Base-by-base conservation (phyloP, 1,140 invertebrate genomes). In the Chionoecetes opilio region DNA sequence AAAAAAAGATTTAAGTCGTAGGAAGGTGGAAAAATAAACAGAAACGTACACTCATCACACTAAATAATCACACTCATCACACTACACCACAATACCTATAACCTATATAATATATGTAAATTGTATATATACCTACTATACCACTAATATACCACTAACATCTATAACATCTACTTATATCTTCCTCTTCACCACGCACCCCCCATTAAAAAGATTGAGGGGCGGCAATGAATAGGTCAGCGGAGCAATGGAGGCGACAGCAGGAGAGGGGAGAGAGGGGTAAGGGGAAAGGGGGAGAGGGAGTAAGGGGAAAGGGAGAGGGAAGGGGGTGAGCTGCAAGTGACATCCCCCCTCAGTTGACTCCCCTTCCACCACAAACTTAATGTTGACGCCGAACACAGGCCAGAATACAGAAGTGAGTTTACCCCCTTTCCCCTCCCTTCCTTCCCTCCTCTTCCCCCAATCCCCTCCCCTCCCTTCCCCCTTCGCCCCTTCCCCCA, bases 331-430 rank as follows among this genome's bases (percentile, higher is more conserved):
- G 63, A 21, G 21, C 63, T n/a, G n/a, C 63, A n/a, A 75, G 63
- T 75, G 63, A 75, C 63, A 75, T 75, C 63, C 63, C n/a, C 63
- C 63, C n/a, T 26, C 6, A 5, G 21, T 26, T n/a, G 63, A 5
- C n/a, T 26, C n/a, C 63, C 63, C 63, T 75, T n/a, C 21, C 63
- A 75, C 63, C 63, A 75, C 63, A 75, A 75, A 75, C 63, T 75
- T 75, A 75, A 75, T 75, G 63, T 75, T 21, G 63, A 75, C 63
- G 63, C 63, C 63, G 63, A 75, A 26, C 21, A 75, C 63, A 75
- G 63, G n/a, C 63, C 63, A 75, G 63, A 75, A 75, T 75, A 75
- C 21, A 75, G 63, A 75, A 75, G 63, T 26, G 21, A 75, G n/a
- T 46, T 14, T 46, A 46, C n/a, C 34, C 11, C 86, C 86, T 88